Evolutionary conservation across 2,113 vertebrate genomes (phyloP).

Genomic region (Oceanodroma tethys): DNA sequence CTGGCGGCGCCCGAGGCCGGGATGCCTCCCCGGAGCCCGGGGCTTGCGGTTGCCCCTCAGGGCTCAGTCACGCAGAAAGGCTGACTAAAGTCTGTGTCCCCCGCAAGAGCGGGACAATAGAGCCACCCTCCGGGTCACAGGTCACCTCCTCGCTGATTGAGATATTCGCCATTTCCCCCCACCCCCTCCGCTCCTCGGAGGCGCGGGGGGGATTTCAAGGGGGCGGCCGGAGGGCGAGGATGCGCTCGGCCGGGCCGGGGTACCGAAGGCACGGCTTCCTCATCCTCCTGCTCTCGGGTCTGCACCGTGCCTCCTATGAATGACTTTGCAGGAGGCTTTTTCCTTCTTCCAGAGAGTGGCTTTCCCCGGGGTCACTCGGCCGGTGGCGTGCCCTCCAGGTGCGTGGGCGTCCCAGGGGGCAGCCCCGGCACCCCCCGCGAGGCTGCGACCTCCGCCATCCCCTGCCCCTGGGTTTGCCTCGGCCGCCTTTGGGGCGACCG

Average conservation of each 20-base stretch:
- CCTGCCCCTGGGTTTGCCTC: background rate
- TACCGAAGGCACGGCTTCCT: background rate
- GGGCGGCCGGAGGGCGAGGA: background rate
- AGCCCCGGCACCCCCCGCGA: background rate
- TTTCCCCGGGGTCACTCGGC: background rate
- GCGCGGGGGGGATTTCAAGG: background rate
- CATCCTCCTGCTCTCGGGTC: background rate
- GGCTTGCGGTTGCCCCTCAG: slow-evolving; percentile 70
- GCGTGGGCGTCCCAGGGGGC: background rate
- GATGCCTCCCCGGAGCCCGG: slow-evolving; percentile 31
- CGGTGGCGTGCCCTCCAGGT: background rate
- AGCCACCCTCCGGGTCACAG: slow-evolving; percentile 79
- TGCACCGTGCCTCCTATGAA: background rate
- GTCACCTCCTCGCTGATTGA: slow-evolving; percentile 80
- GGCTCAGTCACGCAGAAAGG: slow-evolving; percentile 78
- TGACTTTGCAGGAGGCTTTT: background rate
- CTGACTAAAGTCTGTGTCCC: slow-evolving; percentile 76
- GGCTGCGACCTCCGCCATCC: background rate
- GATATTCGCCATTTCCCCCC: slow-evolving; percentile 74
- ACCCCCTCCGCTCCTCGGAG: background rate
- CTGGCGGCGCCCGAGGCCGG: background rate
- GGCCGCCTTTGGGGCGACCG: background rate
- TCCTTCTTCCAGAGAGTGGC: background rate
- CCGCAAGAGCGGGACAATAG: slow-evolving; percentile 77
- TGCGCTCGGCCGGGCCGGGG: background rate